These are phyloP conservation scores for Stramonita haemastoma DNA, from an alignment of 2,888 invertebrate species.

Conservation along the genomic window DNA sequence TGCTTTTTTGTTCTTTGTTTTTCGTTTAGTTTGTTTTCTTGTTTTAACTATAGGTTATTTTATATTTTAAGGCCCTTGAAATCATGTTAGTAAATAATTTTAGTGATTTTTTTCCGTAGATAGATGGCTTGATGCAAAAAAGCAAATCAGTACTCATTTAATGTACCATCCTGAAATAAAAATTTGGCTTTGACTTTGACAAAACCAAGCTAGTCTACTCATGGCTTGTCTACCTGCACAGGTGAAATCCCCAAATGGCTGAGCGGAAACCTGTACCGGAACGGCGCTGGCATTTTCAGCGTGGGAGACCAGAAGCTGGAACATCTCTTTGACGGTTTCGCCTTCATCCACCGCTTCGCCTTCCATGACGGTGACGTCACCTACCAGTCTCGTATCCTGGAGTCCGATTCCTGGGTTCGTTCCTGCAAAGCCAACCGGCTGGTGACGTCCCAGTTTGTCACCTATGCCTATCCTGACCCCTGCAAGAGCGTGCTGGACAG, in stretches of 20 bases:
- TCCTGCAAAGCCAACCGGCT: slow-evolving; percentile 84
- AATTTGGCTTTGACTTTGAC: too few relatives aligned
- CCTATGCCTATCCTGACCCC: slow-evolving; percentile 87
- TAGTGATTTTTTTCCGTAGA: too few relatives aligned
- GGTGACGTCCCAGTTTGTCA: slow-evolving; percentile 91
- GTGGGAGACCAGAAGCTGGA: slow-evolving; percentile 83
- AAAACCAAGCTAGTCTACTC: too few relatives aligned
- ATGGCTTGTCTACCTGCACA: slow-evolving; percentile 34
- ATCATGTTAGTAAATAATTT: too few relatives aligned
- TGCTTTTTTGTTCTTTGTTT: too few relatives aligned
- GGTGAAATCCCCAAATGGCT: slow-evolving; percentile 69
- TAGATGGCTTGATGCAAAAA: too few relatives aligned
- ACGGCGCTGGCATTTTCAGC: slow-evolving; percentile 90
- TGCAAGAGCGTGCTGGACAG: slow-evolving; percentile 79
- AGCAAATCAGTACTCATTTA: too few relatives aligned
- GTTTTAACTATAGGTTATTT: too few relatives aligned
- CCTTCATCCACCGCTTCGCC: slow-evolving; percentile 80
- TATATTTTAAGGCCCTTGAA: too few relatives aligned
- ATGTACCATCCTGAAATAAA: too few relatives aligned
- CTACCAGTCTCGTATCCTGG: slow-evolving; percentile 80
- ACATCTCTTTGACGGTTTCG: slow-evolving; percentile 94
- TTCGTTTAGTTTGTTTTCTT: too few relatives aligned
- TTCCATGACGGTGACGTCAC: slow-evolving; percentile 77
- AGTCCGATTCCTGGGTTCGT: slow-evolving; percentile 84
- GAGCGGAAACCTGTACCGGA: slow-evolving; percentile 65